Evolutionary conservation across 2,797 vertebrate species (phyloP).

Genomic region (Rhynchonycteris naso): DNA sequence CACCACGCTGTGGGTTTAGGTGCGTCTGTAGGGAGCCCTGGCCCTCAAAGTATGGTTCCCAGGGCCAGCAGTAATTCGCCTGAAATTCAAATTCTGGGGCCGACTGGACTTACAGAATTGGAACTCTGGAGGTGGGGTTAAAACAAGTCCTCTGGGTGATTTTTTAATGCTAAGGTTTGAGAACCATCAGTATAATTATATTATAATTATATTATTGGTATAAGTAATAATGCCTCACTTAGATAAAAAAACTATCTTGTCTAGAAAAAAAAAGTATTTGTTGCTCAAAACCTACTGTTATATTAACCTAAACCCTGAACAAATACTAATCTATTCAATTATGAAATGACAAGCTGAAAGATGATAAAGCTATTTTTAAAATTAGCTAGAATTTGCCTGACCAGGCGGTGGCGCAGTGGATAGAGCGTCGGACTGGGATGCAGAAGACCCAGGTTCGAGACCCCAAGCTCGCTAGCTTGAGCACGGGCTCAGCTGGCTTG

Average conservation of each 20-base stretch:
- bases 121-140: background rate
- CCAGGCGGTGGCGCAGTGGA: no score
- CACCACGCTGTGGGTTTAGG: background rate
- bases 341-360: constrained; percentile 21
- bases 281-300: constrained; percentile 32
- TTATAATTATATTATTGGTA: background rate
- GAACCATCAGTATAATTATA: background rate
- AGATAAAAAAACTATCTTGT: background rate
- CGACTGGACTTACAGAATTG: background rate
- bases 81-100: background rate
- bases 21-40: background rate
- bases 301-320: background rate
- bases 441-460: no score
- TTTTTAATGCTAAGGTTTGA: background rate
- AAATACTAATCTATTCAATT: constrained; percentile 2
- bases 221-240: background rate
- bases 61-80: background rate
- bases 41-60: background rate
- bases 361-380: background rate
- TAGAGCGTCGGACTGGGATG: no score
- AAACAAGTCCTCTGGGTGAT: background rate
- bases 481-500: no score
- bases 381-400: no score
- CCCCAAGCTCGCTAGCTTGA: no score
- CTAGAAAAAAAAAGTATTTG: background rate